A percentile compares a stretch with the other conserved stretches of the same genome.
phyloP scores from a whole-genome alignment of 2,888 invertebrate species.

The Beris morrisii region DNA sequence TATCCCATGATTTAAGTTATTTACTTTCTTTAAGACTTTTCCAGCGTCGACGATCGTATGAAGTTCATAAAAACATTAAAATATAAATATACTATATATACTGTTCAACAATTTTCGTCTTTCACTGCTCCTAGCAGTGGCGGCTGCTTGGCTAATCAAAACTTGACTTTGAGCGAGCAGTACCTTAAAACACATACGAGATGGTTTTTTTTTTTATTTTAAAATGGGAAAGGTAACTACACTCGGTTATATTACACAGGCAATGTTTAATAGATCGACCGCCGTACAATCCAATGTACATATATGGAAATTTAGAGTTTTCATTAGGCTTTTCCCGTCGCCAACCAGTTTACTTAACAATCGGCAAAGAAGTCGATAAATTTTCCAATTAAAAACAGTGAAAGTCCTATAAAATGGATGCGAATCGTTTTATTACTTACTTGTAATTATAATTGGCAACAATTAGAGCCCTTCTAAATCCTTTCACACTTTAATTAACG shows the following conservation, averaged over 20 bases:
- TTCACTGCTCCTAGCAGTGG: not conserved
- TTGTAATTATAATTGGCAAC: slow-evolving; percentile 27
- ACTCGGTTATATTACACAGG: not conserved
- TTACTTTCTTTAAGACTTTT: slow-evolving; percentile 16
- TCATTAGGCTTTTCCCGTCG: slow-evolving; percentile 26
- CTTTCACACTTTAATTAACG: slow-evolving; percentile 8
- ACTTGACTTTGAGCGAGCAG: slow-evolving; percentile 30
- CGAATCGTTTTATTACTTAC: slow-evolving; percentile 11
- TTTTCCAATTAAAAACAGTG: slow-evolving; percentile 33
- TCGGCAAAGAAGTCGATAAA: slow-evolving; percentile 30
- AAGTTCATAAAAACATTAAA: too few species aligned
- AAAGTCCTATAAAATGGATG: slow-evolving; percentile 30
- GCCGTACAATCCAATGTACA: slow-evolving; percentile 16
- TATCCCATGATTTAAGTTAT: slow-evolving; percentile 11
- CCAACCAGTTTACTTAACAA: slow-evolving; percentile 26
- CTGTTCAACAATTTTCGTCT: slow-evolving; percentile 11
- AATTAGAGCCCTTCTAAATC: slow-evolving; percentile 33
- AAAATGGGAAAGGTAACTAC: slow-evolving; percentile 24
- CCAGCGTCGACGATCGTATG: slow-evolving; percentile 10
- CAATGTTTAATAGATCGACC: slow-evolving; percentile 2
- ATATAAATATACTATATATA: too few species aligned
- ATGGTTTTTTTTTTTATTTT: slow-evolving; percentile 5
- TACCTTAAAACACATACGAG: slow-evolving; percentile 13
- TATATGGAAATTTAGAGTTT: slow-evolving; percentile 32
- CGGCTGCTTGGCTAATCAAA: slow-evolving; percentile 15